Percentiles rank a stretch among this genome's conserved stretches.
Evolutionary conservation across 1,140 invertebrate species (phyloP).

Genomic region (Drosophila rhopaloa): DNA sequence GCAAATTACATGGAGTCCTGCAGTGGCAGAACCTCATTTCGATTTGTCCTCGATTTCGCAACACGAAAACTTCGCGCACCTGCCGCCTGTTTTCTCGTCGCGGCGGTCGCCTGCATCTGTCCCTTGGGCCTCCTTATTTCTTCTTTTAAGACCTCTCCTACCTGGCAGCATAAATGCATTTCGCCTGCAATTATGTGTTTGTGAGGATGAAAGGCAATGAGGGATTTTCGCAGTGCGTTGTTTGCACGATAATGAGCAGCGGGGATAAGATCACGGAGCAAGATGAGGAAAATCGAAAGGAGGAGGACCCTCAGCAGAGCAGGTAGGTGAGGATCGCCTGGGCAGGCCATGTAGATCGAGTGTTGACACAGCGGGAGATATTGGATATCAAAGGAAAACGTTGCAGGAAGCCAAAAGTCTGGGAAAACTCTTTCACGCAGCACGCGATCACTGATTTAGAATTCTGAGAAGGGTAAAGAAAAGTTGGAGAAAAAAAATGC

Average conservation of each 20-base stretch:
- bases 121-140: not conserved
- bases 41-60: constrained; percentile 59
- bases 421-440: constrained; percentile 6
- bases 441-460: not conserved
- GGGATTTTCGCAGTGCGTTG: constrained; percentile 23
- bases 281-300: constrained; percentile 10
- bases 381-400: not conserved
- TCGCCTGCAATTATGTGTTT: constrained; percentile 29
- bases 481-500: too few species aligned
- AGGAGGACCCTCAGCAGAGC: constrained; percentile 22
- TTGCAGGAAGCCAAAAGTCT: not conserved
- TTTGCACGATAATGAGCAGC: constrained; percentile 24
- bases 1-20: constrained; percentile 73
- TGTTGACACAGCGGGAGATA: constrained; percentile 23
- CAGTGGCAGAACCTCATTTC: constrained; percentile 62
- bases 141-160: not conserved
- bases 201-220: not conserved
- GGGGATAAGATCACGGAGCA: not conserved
- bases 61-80: constrained; percentile 71
- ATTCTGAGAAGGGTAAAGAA: not conserved
- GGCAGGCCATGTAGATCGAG: constrained; percentile 6
- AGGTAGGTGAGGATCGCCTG: constrained; percentile 16
- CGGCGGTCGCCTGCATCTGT: constrained; percentile 15
- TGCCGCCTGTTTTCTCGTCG: constrained; percentile 43
- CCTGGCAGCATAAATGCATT: constrained; percentile 46